These are phyloP conservation scores for Tenodera sinensis DNA, from an alignment of 2,888 invertebrate species.

Conservation along the genomic window DNA sequence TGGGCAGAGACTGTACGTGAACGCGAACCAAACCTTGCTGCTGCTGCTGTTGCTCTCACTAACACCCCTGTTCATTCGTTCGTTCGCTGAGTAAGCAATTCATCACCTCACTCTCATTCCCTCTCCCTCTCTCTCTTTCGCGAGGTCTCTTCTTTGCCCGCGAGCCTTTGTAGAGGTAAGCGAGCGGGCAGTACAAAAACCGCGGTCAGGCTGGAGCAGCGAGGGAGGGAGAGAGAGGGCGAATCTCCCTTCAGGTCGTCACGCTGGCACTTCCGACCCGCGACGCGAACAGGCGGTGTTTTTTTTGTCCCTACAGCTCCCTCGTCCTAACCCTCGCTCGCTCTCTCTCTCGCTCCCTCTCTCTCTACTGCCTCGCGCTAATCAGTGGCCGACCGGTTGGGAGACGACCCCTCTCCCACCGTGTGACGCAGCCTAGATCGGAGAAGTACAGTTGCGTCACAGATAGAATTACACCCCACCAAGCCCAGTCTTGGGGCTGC, in stretches of 20 bases:
- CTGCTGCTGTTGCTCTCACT: not conserved
- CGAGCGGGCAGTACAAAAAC: conserved; percentile 6
- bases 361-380: conserved; percentile 35
- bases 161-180: conserved; percentile 5
- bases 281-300: conserved; percentile 36
- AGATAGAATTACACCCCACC: not conserved
- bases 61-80: not conserved
- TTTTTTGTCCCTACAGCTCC: not conserved
- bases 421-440: conserved; percentile 14
- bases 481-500: too few relatives aligned
- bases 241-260: conserved; percentile 31
- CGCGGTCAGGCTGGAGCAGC: conserved; percentile 33
- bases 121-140: not conserved
- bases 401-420: conserved; percentile 44
- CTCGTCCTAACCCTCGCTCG: conserved; percentile 4
- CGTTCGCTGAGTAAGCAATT: conserved; percentile 23
- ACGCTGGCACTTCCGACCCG: conserved; percentile 25
- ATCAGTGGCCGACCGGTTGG: conserved; percentile 26
- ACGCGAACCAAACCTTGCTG: not conserved
- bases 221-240: conserved; percentile 26
- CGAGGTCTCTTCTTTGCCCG: not conserved
- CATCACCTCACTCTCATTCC: conserved; percentile 9
- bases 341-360: conserved; percentile 37
- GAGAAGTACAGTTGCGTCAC: not conserved
- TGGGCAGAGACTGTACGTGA: not conserved